phyloP scores from a whole-genome alignment of 92 coral and sea anemone genomes.

The Anthopleura xanthogrammica region DNA sequence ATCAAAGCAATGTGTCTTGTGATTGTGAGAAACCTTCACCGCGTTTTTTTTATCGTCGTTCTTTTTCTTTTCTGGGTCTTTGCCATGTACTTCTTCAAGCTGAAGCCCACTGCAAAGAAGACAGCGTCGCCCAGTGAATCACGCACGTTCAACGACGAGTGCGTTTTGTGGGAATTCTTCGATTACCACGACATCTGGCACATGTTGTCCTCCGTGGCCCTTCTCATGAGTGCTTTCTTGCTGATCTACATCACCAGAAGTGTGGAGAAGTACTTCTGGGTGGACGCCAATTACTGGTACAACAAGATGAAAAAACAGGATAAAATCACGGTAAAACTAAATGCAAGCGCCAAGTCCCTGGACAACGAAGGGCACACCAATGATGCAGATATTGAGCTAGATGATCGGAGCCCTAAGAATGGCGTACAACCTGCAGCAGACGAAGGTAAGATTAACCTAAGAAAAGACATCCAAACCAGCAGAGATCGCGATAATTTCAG shows the following conservation, averaged over 20 bases:
- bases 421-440: neutral
- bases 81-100: constrained; percentile 88
- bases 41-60: constrained; percentile 49
- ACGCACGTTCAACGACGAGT: constrained; percentile 73
- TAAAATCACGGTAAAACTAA: neutral
- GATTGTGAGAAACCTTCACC: constrained; percentile 56
- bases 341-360: neutral
- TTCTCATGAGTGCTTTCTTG: constrained; percentile 82
- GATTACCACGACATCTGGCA: constrained; percentile 99
- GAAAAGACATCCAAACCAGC: neutral
- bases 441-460: constrained; percentile 12
- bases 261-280: constrained; percentile 68
- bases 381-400: neutral
- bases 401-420: neutral
- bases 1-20: constrained; percentile 14
- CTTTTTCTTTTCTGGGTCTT: constrained; percentile 85
- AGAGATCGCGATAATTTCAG: neutral
- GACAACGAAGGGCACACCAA: neutral
- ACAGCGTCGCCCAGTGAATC: constrained; percentile 72
- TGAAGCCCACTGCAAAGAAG: constrained; percentile 78
- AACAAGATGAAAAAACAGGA: neutral
- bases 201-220: constrained; percentile 91
- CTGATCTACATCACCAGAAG: constrained; percentile 77
- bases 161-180: constrained; percentile 91
- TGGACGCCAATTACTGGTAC: constrained; percentile 55